These are phyloP conservation scores for Anastrepha obliqua DNA, from an alignment of 1,140 invertebrate genomes.

Conservation along the genomic window DNA sequence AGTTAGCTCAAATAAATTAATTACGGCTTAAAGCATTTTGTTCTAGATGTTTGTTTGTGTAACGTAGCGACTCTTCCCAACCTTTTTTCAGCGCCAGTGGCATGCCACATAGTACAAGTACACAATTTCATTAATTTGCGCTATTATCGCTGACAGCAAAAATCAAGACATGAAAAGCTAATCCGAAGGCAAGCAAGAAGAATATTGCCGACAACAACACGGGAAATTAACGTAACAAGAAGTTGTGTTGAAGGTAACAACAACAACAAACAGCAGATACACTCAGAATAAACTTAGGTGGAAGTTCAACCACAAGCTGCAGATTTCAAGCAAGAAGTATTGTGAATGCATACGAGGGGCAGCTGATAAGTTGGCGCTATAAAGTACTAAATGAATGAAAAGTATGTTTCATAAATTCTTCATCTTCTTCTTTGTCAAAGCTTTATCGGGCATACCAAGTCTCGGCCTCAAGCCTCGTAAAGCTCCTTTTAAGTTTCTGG, in stretches of 20 bases:
- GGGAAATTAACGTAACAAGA: constrained; percentile 2
- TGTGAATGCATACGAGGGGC: neutral
- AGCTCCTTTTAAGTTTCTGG: too few species aligned
- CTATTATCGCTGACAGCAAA: neutral
- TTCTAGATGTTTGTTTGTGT: too few species aligned
- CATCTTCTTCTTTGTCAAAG: too few species aligned
- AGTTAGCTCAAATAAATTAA: too few species aligned
- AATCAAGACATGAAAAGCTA: neutral
- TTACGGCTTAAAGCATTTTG: too few species aligned
- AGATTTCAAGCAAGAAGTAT: neutral
- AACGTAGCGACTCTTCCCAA: neutral
- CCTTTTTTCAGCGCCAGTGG: neutral
- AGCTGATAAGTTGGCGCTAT: too few species aligned
- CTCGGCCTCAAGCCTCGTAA: too few species aligned
- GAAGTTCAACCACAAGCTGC: too few species aligned
- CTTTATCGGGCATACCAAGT: too few species aligned
- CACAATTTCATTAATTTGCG: constrained; percentile 6
- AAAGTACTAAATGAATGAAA: too few species aligned
- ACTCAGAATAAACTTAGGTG: neutral
- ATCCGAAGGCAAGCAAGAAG: neutral
- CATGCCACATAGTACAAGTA: neutral
- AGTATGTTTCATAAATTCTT: too few species aligned
- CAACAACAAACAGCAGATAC: constrained; percentile 7
- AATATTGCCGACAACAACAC: neutral
- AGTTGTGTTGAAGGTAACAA: neutral